Evolutionary conservation across 2,113 vertebrate species (phyloP).

Genomic region (Misgurnus mizolepis): DNA sequence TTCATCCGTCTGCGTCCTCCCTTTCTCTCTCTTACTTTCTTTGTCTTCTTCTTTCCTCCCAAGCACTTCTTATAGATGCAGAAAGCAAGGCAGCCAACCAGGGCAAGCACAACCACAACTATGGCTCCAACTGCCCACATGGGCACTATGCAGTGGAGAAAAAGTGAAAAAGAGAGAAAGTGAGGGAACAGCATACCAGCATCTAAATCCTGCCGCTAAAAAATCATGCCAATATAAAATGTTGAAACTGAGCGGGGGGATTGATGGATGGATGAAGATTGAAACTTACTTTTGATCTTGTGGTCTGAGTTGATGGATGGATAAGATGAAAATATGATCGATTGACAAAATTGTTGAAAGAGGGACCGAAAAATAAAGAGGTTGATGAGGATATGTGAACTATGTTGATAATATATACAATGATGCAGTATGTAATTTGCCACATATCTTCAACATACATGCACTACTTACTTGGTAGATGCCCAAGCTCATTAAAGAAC

Average conservation of each 20-base stretch:
- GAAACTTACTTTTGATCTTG: conserved; percentile 74
- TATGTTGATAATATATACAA: background rate
- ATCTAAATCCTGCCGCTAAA: background rate
- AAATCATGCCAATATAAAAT: background rate
- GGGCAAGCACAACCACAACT: conserved; percentile 75
- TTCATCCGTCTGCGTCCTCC: conserved; percentile 74
- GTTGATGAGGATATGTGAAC: background rate
- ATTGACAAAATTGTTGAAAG: conserved; percentile 5
- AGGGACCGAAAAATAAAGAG: conserved; percentile 16
- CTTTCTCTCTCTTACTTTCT: conserved; percentile 84
- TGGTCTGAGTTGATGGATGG: conserved; percentile 65
- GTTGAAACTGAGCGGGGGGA: background rate
- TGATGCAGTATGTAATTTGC: background rate
- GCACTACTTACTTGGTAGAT: conserved; percentile 73
- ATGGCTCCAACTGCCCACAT: conserved; percentile 86
- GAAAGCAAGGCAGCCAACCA: conserved; percentile 78
- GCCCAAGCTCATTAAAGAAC: conserved; percentile 77
- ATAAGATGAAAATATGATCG: conserved; percentile 22
- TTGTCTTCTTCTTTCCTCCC: conserved; percentile 74
- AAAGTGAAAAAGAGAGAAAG: background rate
- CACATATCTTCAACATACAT: background rate
- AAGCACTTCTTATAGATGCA: conserved; percentile 82
- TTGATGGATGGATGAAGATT: background rate
- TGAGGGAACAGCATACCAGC: background rate
- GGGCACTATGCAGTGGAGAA: conserved; percentile 73